Evolutionary conservation across 2,888 invertebrate species (phyloP).

Genomic region (Polydrusus pterygomalis): DNA sequence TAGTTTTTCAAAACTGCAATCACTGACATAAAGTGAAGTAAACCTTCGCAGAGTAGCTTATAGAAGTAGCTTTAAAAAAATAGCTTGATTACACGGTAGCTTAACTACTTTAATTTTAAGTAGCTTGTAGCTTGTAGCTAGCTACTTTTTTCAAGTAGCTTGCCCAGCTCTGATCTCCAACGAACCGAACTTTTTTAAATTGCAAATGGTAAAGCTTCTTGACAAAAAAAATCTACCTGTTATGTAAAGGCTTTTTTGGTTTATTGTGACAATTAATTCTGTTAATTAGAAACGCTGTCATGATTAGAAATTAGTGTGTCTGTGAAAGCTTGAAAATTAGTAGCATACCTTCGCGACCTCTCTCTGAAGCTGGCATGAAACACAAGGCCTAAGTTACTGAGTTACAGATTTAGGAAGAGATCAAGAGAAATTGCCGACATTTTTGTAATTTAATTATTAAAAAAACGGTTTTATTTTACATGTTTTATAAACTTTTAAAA

Average conservation of each 20-base stretch:
- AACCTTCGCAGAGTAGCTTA: too few relatives aligned
- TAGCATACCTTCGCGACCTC: conserved; percentile 76
- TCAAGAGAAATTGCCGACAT: not conserved
- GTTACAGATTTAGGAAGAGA: conserved; percentile 18
- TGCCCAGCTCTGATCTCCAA: too few relatives aligned
- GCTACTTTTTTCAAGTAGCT: too few relatives aligned
- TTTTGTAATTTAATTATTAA: not conserved
- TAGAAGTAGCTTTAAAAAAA: too few relatives aligned
- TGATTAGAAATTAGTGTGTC: conserved; percentile 35
- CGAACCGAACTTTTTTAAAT: too few relatives aligned
- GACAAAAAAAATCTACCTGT: conserved; percentile 21
- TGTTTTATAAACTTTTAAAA: too few relatives aligned
- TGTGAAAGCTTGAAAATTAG: conserved; percentile 49
- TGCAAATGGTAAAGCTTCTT: conserved; percentile 35
- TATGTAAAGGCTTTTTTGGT: conserved; percentile 19
- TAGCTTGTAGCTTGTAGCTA: too few relatives aligned
- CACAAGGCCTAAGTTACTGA: conserved; percentile 72
- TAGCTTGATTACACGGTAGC: too few relatives aligned
- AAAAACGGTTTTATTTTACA: too few relatives aligned
- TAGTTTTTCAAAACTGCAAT: too few relatives aligned
- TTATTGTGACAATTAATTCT: not conserved
- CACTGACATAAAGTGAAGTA: too few relatives aligned
- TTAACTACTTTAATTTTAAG: too few relatives aligned
- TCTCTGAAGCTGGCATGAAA: conserved; percentile 78
- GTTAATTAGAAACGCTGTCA: conserved; percentile 10